These are phyloP conservation scores for Phoxinus phoxinus DNA, from an alignment of 2,113 vertebrate genomes.

Conservation along the genomic window DNA sequence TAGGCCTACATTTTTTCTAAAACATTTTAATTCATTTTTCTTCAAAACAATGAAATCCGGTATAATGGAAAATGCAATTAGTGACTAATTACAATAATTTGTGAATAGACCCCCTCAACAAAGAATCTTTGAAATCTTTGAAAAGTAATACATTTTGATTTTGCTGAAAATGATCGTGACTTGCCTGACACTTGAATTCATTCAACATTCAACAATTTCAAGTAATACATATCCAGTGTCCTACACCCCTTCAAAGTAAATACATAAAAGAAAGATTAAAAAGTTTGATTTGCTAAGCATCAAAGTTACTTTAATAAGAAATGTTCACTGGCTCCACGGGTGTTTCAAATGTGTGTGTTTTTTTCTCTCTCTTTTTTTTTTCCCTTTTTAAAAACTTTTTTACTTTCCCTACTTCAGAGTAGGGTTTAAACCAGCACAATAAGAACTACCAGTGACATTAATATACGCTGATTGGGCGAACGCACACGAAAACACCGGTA, in stretches of 20 bases:
- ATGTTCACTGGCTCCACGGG: not conserved
- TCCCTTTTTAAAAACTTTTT: too few relatives aligned
- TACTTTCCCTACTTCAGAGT: not conserved
- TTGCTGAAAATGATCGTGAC: not conserved
- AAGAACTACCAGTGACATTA: too few relatives aligned
- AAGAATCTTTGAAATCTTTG: not conserved
- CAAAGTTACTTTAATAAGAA: not conserved
- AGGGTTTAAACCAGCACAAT: too few relatives aligned
- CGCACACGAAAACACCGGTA: too few relatives aligned
- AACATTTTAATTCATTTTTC: not conserved
- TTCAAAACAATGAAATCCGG: not conserved
- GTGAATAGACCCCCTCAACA: not conserved
- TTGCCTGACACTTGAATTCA: not conserved
- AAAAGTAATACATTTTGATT: constrained; percentile 2
- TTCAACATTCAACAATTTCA: too few relatives aligned
- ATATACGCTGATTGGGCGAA: too few relatives aligned
- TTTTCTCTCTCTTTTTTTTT: too few relatives aligned
- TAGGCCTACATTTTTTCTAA: not conserved
- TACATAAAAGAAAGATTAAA: too few relatives aligned
- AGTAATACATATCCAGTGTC: too few relatives aligned
- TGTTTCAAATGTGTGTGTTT: too few relatives aligned
- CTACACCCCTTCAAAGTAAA: too few relatives aligned
- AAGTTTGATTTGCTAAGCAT: not conserved
- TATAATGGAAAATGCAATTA: not conserved
- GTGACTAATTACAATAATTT: not conserved